A percentile compares a stretch with the other conserved stretches of the same genome.
Conservation (phyloP, 1,140 invertebrate genomes). For the Eulimnadia texana region DNA sequence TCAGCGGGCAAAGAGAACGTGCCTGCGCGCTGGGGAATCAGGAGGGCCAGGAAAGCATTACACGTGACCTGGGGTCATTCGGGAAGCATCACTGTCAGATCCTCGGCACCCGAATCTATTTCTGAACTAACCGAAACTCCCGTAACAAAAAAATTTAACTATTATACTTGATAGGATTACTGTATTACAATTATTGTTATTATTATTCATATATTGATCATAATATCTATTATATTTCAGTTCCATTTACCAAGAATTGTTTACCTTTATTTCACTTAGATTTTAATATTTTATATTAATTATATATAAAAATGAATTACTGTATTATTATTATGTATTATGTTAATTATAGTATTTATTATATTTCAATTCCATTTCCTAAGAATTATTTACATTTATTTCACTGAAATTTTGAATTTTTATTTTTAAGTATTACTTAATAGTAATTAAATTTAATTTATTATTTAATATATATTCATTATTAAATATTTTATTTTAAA, state of each 20-base stretch:
- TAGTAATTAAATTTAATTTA: too few species aligned
- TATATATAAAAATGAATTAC: background rate
- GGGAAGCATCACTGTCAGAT: conserved; percentile 26
- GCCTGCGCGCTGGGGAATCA: background rate
- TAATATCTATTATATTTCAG: too few species aligned
- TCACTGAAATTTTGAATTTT: too few species aligned
- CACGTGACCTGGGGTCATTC: conserved; percentile 52
- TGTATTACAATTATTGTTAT: too few species aligned
- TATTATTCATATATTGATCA: too few species aligned
- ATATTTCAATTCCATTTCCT: background rate
- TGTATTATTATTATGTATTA: too few species aligned
- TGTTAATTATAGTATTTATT: too few species aligned
- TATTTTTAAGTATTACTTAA: too few species aligned
- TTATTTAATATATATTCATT: background rate
- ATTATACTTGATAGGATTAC: background rate
- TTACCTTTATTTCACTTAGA: too few species aligned
- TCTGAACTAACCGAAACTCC: conserved; percentile 56
- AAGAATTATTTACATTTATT: background rate
- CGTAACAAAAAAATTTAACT: conserved; percentile 30
- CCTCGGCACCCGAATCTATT: conserved; percentile 24
- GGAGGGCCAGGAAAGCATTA: conserved; percentile 52
- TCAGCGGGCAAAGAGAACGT: conserved; percentile 47
- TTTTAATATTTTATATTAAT: too few species aligned
- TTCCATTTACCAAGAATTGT: too few species aligned
- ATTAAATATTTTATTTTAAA: background rate